Conservation (phyloP, 2,888 invertebrate species). For the Neria commutata region DNA sequence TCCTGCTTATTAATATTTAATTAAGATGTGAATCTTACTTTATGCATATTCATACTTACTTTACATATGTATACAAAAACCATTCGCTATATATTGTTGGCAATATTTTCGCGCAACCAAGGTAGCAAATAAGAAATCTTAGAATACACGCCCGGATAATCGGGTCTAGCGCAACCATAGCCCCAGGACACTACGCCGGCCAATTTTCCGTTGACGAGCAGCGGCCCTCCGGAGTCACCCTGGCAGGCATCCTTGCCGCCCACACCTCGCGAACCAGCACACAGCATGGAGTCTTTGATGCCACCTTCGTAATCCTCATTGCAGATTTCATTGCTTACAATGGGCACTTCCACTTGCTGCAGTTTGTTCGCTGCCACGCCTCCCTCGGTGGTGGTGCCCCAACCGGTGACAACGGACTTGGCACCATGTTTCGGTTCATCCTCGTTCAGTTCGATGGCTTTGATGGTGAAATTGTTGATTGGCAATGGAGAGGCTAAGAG, state of each 20-base stretch:
- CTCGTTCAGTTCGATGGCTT: slow-evolving; percentile 40
- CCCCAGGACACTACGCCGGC: slow-evolving; percentile 56
- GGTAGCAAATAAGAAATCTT: slow-evolving; percentile 34
- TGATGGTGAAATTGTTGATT: slow-evolving; percentile 47
- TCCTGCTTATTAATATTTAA: no score
- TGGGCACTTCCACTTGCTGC: slow-evolving; percentile 45
- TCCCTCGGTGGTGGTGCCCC: slow-evolving; percentile 43
- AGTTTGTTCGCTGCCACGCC: slow-evolving; percentile 40
- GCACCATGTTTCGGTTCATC: slow-evolving; percentile 33
- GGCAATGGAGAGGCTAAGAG: slow-evolving; percentile 41
- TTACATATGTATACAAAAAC: no score
- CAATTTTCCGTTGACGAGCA: slow-evolving; percentile 39
- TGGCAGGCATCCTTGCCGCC: slow-evolving; percentile 53
- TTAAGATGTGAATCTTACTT: no score
- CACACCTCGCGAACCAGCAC: slow-evolving; percentile 44
- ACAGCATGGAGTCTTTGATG: slow-evolving; percentile 50
- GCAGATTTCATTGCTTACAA: slow-evolving; percentile 43
- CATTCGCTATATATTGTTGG: no score
- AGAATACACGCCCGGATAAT: slow-evolving; percentile 51
- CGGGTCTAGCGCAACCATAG: slow-evolving; percentile 41
- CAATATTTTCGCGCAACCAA: slow-evolving; percentile 39
- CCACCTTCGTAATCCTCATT: slow-evolving; percentile 34
- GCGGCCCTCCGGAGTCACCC: slow-evolving; percentile 55
- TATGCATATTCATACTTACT: not conserved
- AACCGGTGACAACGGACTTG: slow-evolving; percentile 43